Evolutionary conservation across 2,113 vertebrate species (phyloP), one percentile per base, ranked within the genome.

Genomic region (Protobothrops flavoviridis): DNA sequence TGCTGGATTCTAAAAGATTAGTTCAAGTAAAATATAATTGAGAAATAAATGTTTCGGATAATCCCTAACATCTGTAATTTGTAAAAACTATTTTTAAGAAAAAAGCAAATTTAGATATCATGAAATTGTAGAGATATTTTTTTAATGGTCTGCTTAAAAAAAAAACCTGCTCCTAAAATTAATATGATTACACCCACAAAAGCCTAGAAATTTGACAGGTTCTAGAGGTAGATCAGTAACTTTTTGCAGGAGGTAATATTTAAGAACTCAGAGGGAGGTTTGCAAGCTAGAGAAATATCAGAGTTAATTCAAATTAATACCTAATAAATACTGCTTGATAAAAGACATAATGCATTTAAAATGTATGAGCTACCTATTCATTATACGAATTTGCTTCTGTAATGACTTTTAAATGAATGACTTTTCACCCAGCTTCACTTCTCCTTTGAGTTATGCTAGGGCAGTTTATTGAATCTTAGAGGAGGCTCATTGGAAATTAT

Each of bases 361-460:
- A 3, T 74, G 53, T 23, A 61, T 90, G 24, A 94, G 12, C 3
- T n/a, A 8, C 11, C 39, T 0, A 55, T 50, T 50, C 91, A 33
- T 92, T 93, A 74, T 81, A 50, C 0, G 17, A 92, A 24, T 93
- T 95, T 93, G 93, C 23, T 86, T 91, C 86, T 13, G 55, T 64
- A 92, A 43, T 12, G 1, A 0, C 87, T 96, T 91, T 23, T 93
- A 5, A 92, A 59, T 48, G 21, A 5, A 93, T 24, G 92, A 0
- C 48, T 5, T 88, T 0, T 50, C 33, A 13, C 23, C 55, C 92
- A 64, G 88, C 74, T 90, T 93, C 59, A 89, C 11, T 85, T 89
- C 55, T 55, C 88, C 91, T 1, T 17, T 4, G 57, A 92, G 64
- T 81, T 91, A 24, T n/a, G 9, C 0, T 3, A 90, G 87, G 13